These are phyloP conservation scores for Macrobrachium rosenbergii DNA, from an alignment of 1,140 invertebrate species.

Conservation along the genomic window DNA sequence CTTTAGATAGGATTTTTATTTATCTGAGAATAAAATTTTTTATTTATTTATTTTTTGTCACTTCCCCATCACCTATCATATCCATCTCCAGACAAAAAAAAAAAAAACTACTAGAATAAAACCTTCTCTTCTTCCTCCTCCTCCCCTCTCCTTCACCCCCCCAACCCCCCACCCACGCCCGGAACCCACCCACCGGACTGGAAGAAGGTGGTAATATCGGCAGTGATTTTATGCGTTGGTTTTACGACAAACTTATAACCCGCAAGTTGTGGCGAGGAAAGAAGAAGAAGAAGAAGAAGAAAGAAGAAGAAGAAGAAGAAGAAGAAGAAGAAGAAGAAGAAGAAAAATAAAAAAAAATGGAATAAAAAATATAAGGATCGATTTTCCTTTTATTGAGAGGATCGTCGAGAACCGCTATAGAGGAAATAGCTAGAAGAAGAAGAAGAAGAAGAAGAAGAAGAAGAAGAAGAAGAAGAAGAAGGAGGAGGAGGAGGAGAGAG, in stretches of 20 bases:
- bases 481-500: background rate
- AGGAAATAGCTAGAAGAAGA: too few species aligned
- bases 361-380: background rate
- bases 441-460: too few species aligned
- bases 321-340: background rate
- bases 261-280: conserved; percentile 27
- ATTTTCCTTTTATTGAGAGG: background rate
- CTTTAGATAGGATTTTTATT: too few species aligned
- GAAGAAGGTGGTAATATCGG: conserved; percentile 53
- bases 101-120: too few species aligned
- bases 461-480: too few species aligned
- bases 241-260: conserved; percentile 59
- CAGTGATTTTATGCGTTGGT: conserved; percentile 56
- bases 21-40: too few species aligned
- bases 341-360: too few species aligned
- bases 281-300: background rate
- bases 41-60: too few species aligned
- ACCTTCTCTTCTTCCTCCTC: background rate
- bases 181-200: background rate
- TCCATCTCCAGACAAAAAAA: too few species aligned
- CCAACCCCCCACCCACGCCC: background rate
- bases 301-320: background rate
- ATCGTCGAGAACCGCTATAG: background rate
- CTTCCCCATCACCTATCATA: too few species aligned
- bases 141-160: background rate